Percentiles rank a stretch among this genome's conserved stretches.
phyloP scores from a whole-genome alignment of 2,113 vertebrate genomes.

The Hypomesus transpacificus region DNA sequence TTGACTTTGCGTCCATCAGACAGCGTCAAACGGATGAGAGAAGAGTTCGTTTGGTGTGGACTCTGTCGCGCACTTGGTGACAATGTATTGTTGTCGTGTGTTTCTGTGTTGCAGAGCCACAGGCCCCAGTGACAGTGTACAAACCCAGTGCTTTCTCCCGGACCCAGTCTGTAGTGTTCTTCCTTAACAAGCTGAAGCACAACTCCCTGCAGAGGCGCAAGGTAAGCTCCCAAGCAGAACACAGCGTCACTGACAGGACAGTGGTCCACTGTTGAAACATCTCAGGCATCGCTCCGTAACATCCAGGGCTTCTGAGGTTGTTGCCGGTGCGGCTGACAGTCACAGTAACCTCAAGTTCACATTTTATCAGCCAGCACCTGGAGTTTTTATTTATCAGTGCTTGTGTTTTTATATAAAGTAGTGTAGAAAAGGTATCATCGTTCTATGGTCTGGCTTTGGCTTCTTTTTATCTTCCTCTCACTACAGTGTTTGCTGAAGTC shows the following conservation, averaged over 20 bases:
- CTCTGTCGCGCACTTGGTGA: too few relatives aligned
- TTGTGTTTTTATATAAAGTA: too few relatives aligned
- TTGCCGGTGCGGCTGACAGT: not conserved
- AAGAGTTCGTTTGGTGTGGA: too few relatives aligned
- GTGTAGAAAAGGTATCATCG: too few relatives aligned
- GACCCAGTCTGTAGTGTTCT: slow-evolving; percentile 77
- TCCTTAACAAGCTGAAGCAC: slow-evolving; percentile 89
- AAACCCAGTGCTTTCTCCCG: slow-evolving; percentile 55
- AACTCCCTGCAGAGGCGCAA: slow-evolving; percentile 76
- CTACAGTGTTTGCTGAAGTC: not conserved
- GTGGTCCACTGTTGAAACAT: slow-evolving; percentile 27
- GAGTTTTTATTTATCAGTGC: not conserved
- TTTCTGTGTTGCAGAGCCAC: slow-evolving; percentile 49
- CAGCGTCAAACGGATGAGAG: too few relatives aligned
- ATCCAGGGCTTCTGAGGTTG: slow-evolving; percentile 10
- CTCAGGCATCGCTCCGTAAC: slow-evolving; percentile 21
- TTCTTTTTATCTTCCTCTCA: too few relatives aligned
- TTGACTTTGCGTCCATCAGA: too few relatives aligned
- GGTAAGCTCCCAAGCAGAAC: slow-evolving; percentile 44
- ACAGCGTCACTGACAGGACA: not conserved
- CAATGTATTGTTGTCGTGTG: not conserved
- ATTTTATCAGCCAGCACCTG: not conserved
- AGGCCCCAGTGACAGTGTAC: slow-evolving; percentile 30
- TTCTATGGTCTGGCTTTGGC: too few relatives aligned
- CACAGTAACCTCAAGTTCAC: slow-evolving; percentile 25